Evolutionary conservation across 1,140 invertebrate genomes (phyloP), one percentile per base, ranked within the genome.

Genomic region (Whitmania pigra): DNA sequence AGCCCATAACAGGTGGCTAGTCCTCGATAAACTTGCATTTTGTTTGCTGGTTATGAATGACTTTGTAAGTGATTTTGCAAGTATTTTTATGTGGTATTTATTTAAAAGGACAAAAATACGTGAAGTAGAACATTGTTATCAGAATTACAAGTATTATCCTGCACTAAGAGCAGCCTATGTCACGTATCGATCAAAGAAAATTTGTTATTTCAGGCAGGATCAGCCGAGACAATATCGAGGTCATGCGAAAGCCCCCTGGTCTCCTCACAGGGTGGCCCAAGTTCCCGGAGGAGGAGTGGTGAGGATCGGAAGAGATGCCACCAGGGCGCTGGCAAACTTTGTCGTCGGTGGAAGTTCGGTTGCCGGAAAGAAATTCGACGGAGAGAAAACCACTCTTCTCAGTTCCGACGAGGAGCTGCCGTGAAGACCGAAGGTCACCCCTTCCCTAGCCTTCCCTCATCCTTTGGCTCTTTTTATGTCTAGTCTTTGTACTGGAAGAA

Each of bases 351-450:
- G 57, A 6, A 63, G 57, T 63, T 22, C 22, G 11, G 57, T 25
- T n/a, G 22, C 22, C 11, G 57, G 90, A 17, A 49, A 49, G 43
- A 49, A 49, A 17, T 49, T 49, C 80, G 93, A 94, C 84, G 94
- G 91, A 82, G 94, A 97, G 84, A 96, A 97, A 84, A 93, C 93
- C 27, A 93, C 94, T 85, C 85, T 97, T 70, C 86, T 97, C 72
- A 94, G 91, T 83, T 95, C 93, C 72, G 94, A 97, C 81, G 94
- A 97, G 82, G 94, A 97, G 83, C 94, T 94, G 84, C 91, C 93
- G 86, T 94, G 80, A 86, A 53, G 18, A 4, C 31, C 31, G 2
- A 36, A 36, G 31, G 36, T 17, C 40, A 49, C 43, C 43, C 43
- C 11, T 17, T 13, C 43, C 43, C 11, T 17, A 17, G 43, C 43